phyloP scores from a whole-genome alignment of 2,888 invertebrate genomes.

The Pandemis cinnamomeana region DNA sequence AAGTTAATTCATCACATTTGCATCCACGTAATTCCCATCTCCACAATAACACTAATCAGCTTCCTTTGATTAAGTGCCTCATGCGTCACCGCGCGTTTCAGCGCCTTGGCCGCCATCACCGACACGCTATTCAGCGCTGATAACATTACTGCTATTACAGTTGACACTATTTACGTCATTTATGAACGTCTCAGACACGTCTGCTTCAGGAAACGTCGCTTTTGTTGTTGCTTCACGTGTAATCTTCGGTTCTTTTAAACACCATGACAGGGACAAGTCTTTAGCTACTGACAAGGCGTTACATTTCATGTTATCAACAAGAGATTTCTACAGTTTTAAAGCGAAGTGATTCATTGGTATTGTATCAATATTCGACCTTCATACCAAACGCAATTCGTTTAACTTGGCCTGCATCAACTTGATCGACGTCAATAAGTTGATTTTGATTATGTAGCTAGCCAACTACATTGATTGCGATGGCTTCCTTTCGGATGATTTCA shows the following conservation, averaged over 20 bases:
- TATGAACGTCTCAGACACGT: not conserved
- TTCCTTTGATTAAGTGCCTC: not conserved
- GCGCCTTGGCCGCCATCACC: slow-evolving; percentile 58
- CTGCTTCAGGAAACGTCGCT: not conserved
- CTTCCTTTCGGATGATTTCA: slow-evolving; percentile 15
- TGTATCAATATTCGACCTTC: not conserved
- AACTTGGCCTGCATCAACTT: not conserved
- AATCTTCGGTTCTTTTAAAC: not conserved
- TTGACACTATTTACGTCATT: slow-evolving; percentile 42
- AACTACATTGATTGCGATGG: slow-evolving; percentile 19
- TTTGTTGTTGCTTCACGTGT: not conserved
- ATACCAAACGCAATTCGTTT: not conserved
- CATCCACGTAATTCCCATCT: not conserved
- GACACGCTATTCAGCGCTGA: slow-evolving; percentile 47
- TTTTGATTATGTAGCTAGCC: not conserved
- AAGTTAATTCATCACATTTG: not conserved
- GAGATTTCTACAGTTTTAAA: not conserved
- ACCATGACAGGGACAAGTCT: slow-evolving; percentile 20
- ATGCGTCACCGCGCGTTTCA: slow-evolving; percentile 37
- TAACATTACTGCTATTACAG: slow-evolving; percentile 43
- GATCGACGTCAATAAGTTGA: not conserved
- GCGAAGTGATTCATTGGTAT: not conserved
- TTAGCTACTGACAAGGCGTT: slow-evolving; percentile 5
- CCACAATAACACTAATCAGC: not conserved
- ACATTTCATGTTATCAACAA: slow-evolving; percentile 9